Percentiles rank a stretch among this genome's conserved stretches.
Evolutionary conservation across 2,888 invertebrate genomes (phyloP).

Genomic region (Pollenia amentaria): DNA sequence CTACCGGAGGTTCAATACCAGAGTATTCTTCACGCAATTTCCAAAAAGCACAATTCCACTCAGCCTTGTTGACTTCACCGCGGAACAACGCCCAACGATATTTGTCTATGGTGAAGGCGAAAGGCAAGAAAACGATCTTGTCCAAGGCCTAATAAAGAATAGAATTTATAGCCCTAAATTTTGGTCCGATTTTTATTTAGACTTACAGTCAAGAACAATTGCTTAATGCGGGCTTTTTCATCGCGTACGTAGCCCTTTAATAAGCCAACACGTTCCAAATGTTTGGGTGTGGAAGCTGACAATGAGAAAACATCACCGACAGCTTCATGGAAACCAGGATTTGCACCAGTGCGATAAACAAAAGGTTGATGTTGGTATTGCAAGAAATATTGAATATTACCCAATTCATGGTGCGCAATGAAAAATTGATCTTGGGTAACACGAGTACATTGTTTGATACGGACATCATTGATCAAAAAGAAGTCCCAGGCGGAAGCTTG

Average conservation of each 20-base stretch:
- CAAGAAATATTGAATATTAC: constrained; percentile 76
- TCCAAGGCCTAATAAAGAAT: too few species aligned
- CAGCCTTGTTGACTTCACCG: too few species aligned
- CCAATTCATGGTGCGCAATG: constrained; percentile 89
- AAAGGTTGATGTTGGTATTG: constrained; percentile 81
- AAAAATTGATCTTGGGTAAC: too few species aligned
- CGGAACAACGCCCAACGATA: too few species aligned
- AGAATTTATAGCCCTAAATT: too few species aligned
- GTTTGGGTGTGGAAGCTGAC: constrained; percentile 89
- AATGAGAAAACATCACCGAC: constrained; percentile 90
- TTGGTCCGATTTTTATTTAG: too few species aligned
- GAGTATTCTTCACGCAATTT: constrained; percentile 85
- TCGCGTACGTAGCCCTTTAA: constrained; percentile 83
- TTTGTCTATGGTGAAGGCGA: too few species aligned
- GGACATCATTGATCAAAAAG: constrained; percentile 91
- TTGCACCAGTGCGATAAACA: constrained; percentile 87
- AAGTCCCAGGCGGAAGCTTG: constrained; percentile 97
- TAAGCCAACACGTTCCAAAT: constrained; percentile 89
- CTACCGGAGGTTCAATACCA: constrained; percentile 88
- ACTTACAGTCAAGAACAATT: too few species aligned
- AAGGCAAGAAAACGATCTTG: too few species aligned
- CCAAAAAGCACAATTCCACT: too few species aligned
- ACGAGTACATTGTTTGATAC: constrained; percentile 89
- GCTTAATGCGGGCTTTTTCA: too few species aligned
- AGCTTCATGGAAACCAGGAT: constrained; percentile 90